Percentiles rank a stretch among this genome's conserved stretches.
Evolutionary conservation across 2,888 invertebrate species (phyloP).

Genomic region (Drosophila testacea): DNA sequence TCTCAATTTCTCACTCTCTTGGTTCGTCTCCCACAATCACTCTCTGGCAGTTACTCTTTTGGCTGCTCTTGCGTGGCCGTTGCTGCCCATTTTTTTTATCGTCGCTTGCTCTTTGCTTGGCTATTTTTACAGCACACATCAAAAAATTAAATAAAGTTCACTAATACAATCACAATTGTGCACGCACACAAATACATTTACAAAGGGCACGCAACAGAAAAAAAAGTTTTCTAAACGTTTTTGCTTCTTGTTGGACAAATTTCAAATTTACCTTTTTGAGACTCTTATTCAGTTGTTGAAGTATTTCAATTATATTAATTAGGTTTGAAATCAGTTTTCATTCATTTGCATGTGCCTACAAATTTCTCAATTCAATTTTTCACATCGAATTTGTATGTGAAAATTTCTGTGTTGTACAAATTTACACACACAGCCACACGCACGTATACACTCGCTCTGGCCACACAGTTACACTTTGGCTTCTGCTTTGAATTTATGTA

Average conservation of each 20-base stretch:
- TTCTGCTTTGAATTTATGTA: constrained; percentile 53
- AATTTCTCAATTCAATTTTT: constrained; percentile 52
- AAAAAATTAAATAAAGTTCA: constrained; percentile 65
- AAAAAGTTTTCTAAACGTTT: constrained; percentile 47
- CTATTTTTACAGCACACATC: constrained; percentile 75
- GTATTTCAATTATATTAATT: constrained; percentile 18
- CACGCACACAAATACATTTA: constrained; percentile 42
- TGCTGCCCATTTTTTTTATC: constrained; percentile 53
- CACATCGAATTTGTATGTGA: constrained; percentile 53
- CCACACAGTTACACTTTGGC: constrained; percentile 56
- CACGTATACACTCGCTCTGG: constrained; percentile 38
- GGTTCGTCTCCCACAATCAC: constrained; percentile 46
- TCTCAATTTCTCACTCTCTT: constrained; percentile 24
- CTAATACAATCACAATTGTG: constrained; percentile 41
- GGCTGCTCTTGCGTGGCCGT: constrained; percentile 45
- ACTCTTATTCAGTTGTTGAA: constrained; percentile 16
- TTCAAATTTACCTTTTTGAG: constrained; percentile 45
- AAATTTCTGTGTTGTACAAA: constrained; percentile 53
- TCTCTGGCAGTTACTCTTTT: constrained; percentile 40
- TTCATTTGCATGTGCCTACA: constrained; percentile 41
- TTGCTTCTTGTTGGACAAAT: constrained; percentile 27
- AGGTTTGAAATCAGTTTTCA: constrained; percentile 44
- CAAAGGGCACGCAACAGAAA: constrained; percentile 59
- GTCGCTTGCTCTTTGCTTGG: constrained; percentile 53
- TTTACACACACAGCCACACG: constrained; percentile 34